Base-by-base conservation (phyloP, 2,888 invertebrate species). In the Yponomeuta plumbellus region DNA sequence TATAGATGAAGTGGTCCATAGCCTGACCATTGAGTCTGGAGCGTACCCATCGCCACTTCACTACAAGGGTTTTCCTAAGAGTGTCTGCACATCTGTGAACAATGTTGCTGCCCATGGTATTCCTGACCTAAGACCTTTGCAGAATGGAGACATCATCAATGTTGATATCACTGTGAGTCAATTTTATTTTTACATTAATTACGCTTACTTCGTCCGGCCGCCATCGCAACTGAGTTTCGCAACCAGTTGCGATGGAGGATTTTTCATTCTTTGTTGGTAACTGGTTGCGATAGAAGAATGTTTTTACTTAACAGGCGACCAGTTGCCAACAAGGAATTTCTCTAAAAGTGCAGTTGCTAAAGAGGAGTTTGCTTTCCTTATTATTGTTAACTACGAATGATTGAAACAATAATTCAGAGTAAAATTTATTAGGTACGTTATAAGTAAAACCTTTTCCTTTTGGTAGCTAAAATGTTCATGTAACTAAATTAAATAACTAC, bases 71-170 rank as follows among this genome's bases (percentile, higher is more conserved):
- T 98, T 95, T 77, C 97, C 97, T 2, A 98, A 98, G 78, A 97
- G 97, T 68, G 93, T 97, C 3, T 98, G 98, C 79, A 98, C 98
- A 0, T 97, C 97, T 21, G 94, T 98, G 0, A 98, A 98, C 80
- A 97, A 97, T 87, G 95, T 98, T 0, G 96, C 95, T 22, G 97
- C 97, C 72, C 98, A 98, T 89, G 98, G 98, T 2, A 97, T 99
- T 75, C 98, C 98, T 1, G 97, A 98, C 80, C 92, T 94, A 76
- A 92, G 97, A 71, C 93, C 93, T n/a, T 85, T 99, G 61, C 80
- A 92, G 71, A 92, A 96, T 86, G 98, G 98, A 4, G 98, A 99
- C 81, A 96, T 97, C 68, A 91, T 98, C 39, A 98, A 97, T 86
- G 94, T 98, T 64, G 98, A 98, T 87, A 92, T 98, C 58, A 97